Evolutionary conservation across 2,113 vertebrate genomes (phyloP), one percentile per base, ranked within the genome.

Genomic region (Macquaria ambigua): DNA sequence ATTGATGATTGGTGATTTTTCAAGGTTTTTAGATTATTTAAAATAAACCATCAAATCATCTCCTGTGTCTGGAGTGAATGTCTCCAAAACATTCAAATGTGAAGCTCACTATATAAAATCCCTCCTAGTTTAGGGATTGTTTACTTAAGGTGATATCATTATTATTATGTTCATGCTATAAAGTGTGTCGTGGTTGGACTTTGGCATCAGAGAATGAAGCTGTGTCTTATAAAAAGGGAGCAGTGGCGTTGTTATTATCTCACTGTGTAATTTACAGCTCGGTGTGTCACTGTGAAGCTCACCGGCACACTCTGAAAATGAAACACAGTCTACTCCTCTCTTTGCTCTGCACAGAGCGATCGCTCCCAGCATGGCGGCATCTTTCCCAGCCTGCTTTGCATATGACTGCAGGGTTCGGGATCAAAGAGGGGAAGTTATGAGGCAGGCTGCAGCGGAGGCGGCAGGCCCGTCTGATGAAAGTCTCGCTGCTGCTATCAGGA

Each of bases 321-420:
- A 77, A 74, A 70, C 79, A 0, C 59, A 3, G 41, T 31, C 68
- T 28, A 72, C 58, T 66, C 68, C 39, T 23, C 46, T 61, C 52
- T 7, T 66, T 62, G 74, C 74, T 67, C 62, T 39, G 43, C 34
- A 21, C 9, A 11, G 20, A n/a, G 56, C 18, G 28, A 43, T 68
- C 1, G 11, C 82, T 91, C 69, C 34, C 87, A 87, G 90, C 83
- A 2, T 23, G 73, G 52, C 14, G 66, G 23, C 55, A 15, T 81
- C 34, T 66, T 62, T 73, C 74, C 80, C 83, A 72, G 80, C 82
- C 64, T 89, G 71, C 70, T 91, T 89, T 89, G 87, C 90, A 83
- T 89, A 83, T 73, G 83, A 64, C 87, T 74, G 77, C 77, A 66
- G 85, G 85, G 64, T 64, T 46, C 5, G 9, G 67, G 71, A 89